These are phyloP conservation scores for Rhysida immarginata DNA, from an alignment of 1,140 invertebrate species.

Conservation along the genomic window DNA sequence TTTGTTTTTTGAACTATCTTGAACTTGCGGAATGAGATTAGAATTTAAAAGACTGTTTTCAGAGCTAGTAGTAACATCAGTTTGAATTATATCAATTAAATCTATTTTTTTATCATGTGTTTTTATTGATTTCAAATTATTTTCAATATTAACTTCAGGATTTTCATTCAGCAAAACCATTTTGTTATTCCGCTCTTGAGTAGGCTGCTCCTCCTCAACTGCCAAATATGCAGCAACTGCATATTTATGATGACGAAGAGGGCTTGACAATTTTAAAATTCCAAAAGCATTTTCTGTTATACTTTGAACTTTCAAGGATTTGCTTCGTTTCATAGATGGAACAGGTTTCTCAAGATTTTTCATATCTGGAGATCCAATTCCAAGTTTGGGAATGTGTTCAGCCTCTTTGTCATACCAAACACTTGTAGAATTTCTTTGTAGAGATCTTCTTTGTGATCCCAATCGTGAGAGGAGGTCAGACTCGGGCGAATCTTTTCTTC, in stretches of 20 bases:
- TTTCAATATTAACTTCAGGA: not conserved
- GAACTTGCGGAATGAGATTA: too few species aligned
- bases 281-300: constrained; percentile 2
- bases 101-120: not conserved
- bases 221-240: constrained; percentile 4
- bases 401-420: constrained; percentile 6
- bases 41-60: not conserved
- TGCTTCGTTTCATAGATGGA: constrained; percentile 26
- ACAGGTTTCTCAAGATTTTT: constrained; percentile 13
- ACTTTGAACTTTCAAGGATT: constrained; percentile 25
- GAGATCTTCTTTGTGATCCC: not conserved
- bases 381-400: not conserved
- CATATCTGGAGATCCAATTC: not conserved
- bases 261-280: not conserved
- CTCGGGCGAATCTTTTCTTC: not conserved
- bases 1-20: too few species aligned
- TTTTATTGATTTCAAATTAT: not conserved
- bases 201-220: not conserved
- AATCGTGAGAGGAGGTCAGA: not conserved
- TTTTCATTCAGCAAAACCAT: not conserved
- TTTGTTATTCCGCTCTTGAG: not conserved
- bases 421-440: not conserved
- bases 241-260: not conserved
- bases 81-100: not conserved
- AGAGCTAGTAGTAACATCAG: not conserved